A percentile compares a stretch with the other conserved stretches of the same genome.
These are phyloP conservation scores for Chrysochloris asiatica DNA, from an alignment of 2,113 vertebrate genomes.

Conservation along the genomic window DNA sequence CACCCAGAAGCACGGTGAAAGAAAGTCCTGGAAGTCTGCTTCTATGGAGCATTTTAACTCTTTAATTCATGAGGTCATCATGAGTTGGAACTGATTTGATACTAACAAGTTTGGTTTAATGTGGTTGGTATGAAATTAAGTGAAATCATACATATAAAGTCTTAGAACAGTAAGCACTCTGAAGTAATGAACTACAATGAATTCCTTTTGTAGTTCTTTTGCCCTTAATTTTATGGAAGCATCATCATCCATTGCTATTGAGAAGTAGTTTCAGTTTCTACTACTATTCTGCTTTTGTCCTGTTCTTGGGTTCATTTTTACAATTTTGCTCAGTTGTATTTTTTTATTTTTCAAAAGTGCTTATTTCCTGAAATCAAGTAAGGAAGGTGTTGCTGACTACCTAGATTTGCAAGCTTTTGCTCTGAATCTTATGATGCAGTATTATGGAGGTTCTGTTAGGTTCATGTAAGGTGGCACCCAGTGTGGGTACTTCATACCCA, in stretches of 20 bases:
- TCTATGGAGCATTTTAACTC: not conserved
- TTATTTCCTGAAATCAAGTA: not conserved
- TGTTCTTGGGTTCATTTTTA: conserved; percentile 6
- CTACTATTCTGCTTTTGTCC: not conserved
- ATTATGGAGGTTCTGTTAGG: not conserved
- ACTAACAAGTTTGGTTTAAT: not conserved
- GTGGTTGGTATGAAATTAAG: not conserved
- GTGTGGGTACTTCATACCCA: fast-evolving
- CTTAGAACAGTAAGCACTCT: too few species aligned
- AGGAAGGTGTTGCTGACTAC: not conserved
- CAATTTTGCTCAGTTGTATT: not conserved
- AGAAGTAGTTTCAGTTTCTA: not conserved
- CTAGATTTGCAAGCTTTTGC: not conserved
- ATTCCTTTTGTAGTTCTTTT: not conserved
- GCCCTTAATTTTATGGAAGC: not conserved
- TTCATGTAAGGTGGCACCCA: not conserved
- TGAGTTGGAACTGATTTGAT: not conserved
- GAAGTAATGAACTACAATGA: not conserved
- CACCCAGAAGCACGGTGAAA: not conserved
- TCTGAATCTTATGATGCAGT: too few species aligned
- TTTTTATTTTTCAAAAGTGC: not conserved
- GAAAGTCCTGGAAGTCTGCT: not conserved
- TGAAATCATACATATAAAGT: not conserved
- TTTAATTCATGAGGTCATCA: not conserved
- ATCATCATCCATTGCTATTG: not conserved